Percentiles rank a stretch among this genome's conserved stretches.
Conservation (phyloP, 2,113 vertebrate species). For the Triplophysa dalaica region DNA sequence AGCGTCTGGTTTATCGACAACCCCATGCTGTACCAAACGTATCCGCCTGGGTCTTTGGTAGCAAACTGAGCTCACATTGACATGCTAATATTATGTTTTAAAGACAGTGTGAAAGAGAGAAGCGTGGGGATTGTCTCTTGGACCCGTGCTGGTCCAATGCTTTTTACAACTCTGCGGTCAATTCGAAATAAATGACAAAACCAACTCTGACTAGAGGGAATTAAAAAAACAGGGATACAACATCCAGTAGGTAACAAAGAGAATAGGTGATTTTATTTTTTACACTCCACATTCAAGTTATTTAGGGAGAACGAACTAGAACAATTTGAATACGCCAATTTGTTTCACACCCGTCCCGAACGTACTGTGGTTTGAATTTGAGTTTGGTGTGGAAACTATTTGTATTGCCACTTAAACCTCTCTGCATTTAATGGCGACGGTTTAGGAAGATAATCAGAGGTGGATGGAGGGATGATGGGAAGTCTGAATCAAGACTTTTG, state of each 20-base stretch:
- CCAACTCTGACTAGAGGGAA: constrained; percentile 53
- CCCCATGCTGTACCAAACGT: neutral
- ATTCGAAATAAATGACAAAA: constrained; percentile 42
- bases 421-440: constrained; percentile 44
- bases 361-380: constrained; percentile 46
- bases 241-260: constrained; percentile 24
- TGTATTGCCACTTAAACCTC: constrained; percentile 63
- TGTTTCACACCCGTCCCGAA: constrained; percentile 27
- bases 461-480: neutral
- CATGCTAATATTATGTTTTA: constrained; percentile 32
- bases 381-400: constrained; percentile 52
- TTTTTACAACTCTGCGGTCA: constrained; percentile 57
- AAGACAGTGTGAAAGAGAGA: constrained; percentile 9
- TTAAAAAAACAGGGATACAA: constrained; percentile 51
- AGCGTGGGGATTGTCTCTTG: constrained; percentile 20
- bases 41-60: neutral
- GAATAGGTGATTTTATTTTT: constrained; percentile 34
- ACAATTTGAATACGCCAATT: constrained; percentile 16
- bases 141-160: constrained; percentile 44
- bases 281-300: constrained; percentile 9
- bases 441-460: constrained; percentile 52
- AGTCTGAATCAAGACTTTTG: constrained; percentile 14
- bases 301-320: neutral
- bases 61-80: constrained; percentile 31
- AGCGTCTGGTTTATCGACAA: constrained; percentile 33